Percentiles rank a stretch among this genome's conserved stretches.
Evolutionary conservation across 2,113 vertebrate species (phyloP).

Genomic region (Peromyscus californicus): DNA sequence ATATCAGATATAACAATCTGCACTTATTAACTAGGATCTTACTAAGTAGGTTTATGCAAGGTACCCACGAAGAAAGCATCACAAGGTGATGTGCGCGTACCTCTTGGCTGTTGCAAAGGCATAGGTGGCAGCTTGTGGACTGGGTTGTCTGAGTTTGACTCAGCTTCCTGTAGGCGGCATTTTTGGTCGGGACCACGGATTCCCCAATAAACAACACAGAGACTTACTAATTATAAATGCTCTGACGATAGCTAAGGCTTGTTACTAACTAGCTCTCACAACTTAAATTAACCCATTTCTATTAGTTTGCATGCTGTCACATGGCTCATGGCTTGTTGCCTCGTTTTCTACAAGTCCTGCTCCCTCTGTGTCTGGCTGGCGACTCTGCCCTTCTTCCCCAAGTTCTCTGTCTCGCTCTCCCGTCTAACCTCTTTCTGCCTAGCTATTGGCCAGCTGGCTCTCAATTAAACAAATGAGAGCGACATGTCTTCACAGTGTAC

Average conservation of each 20-base stretch:
- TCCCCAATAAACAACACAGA: background rate
- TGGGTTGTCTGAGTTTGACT: background rate
- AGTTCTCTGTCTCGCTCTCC: background rate
- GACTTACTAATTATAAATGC: background rate
- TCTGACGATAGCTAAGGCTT: background rate
- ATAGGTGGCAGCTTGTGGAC: accelerated
- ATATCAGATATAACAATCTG: background rate
- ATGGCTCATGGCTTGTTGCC: background rate
- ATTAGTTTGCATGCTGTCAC: background rate
- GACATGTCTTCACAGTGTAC: background rate
- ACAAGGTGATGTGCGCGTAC: accelerated
- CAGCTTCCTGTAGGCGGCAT: background rate
- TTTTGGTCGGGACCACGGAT: background rate
- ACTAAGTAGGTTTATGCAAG: too few relatives aligned
- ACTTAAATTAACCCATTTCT: background rate
- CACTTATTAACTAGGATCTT: background rate
- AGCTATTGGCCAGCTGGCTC: background rate
- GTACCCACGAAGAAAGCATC: background rate
- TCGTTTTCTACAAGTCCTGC: background rate
- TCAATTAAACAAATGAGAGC: background rate
- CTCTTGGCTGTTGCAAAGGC: background rate
- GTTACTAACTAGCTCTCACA: background rate
- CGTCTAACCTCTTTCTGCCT: background rate
- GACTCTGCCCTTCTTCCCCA: background rate
- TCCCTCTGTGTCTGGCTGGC: background rate